Percentiles rank a stretch among this genome's conserved stretches.
Evolutionary conservation across 2,888 invertebrate species (phyloP).

Genomic region (Aelia acuminata): DNA sequence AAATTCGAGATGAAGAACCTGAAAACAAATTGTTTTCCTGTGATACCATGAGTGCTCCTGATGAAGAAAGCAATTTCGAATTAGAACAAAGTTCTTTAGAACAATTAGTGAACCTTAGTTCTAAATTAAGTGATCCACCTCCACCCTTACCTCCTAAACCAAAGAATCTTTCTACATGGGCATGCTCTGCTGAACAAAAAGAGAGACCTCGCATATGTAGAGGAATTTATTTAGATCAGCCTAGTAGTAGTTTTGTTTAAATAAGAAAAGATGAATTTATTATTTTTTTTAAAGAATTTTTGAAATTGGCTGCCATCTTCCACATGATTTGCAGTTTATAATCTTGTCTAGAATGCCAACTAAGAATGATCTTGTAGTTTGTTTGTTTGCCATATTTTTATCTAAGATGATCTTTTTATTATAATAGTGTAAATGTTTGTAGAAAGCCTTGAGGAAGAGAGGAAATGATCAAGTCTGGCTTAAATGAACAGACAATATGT

Average conservation of each 20-base stretch:
- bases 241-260: constrained; percentile 78
- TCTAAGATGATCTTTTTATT: no score
- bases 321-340: no score
- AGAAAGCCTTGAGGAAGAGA: no score
- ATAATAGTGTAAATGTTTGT: no score
- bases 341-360: no score
- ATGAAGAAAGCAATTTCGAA: constrained; percentile 46
- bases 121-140: constrained; percentile 69
- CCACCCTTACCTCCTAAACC: constrained; percentile 84
- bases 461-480: no score
- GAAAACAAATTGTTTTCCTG: constrained; percentile 62
- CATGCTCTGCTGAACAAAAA: constrained; percentile 62
- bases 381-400: no score
- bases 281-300: background rate
- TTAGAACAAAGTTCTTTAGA: constrained; percentile 50
- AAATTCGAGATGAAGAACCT: constrained; percentile 68
- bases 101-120: constrained; percentile 48
- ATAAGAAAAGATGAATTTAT: background rate
- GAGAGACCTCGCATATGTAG: constrained; percentile 66
- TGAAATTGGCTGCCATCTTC: no score
- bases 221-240: constrained; percentile 75
- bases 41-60: constrained; percentile 14
- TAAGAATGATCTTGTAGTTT: no score
- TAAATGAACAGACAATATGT: no score
- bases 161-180: constrained; percentile 74